Base-by-base conservation (phyloP, 2,797 vertebrate genomes). In the Argyrosomus regius region DNA sequence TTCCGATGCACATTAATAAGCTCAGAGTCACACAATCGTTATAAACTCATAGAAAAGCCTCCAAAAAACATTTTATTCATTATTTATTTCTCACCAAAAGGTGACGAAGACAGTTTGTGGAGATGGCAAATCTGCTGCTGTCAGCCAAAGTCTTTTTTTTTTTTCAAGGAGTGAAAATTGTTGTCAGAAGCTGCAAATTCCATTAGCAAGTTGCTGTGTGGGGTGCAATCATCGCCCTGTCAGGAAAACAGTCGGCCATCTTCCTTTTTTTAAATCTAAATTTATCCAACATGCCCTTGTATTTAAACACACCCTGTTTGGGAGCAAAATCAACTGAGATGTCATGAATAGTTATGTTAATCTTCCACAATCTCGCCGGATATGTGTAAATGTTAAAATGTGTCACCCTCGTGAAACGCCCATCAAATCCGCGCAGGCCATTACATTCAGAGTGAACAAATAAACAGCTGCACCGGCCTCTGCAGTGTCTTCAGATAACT, bases 101-200 rank as follows among this genome's bases (percentile, higher is more conserved):
- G 64, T 65, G 68, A 65, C 11, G 45, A n/a, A 58, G 57, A 39
- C 54, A 49, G 45, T 60, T 75, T 78, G 3, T 54, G 43, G 52
- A 78, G 62, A 72, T 61, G 43, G 46, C 54, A 50, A 81, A 74
- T 22, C 53, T 54, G 41, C 49, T 59, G 73, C 53, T 66, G 84
- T 70, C 74, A 68, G 49, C 69, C 31, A 22, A 71, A 81, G 54
- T 79, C 22, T 72, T 68, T 26, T 26, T 26, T 26, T 26, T 26
- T 26, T 26, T 52, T 49, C 28, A 56, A 46, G 53, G 45, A 77
- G 39, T 20, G 75, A 70, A 73, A 84, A 70, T 65, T 75, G 59
- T 61, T 5, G 1, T 54, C 56, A 26, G 18, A 80, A 84, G 72
- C 78, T 83, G 81, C 73, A 85, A 69, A 85, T 76, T 50, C 58